A percentile compares a stretch with the other conserved stretches of the same genome.
Conservation (phyloP, 2,113 vertebrate genomes). For the Nycticebus coucang region DNA sequence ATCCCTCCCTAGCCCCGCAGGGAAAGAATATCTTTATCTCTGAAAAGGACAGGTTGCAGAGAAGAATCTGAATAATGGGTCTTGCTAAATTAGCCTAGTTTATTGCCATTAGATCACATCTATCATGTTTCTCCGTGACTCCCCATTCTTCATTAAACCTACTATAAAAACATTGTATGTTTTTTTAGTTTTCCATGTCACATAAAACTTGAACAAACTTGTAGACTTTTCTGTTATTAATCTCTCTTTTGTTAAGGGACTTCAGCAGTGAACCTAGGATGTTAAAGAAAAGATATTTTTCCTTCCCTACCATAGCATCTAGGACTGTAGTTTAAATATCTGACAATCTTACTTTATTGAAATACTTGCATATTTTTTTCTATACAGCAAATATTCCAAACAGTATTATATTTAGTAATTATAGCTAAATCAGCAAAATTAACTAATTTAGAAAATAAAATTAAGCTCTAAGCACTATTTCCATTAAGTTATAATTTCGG, state of each 20-base stretch:
- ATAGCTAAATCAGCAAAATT: conserved; percentile 26
- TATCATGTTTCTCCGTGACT: not conserved
- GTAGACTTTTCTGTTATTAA: not conserved
- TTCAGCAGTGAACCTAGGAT: not conserved
- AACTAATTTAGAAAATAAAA: conserved; percentile 31
- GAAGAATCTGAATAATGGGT: not conserved
- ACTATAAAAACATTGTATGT: not conserved
- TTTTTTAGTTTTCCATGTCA: not conserved
- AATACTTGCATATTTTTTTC: not conserved
- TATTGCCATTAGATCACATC: too few species aligned
- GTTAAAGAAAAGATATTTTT: not conserved
- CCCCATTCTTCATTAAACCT: not conserved
- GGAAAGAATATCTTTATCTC: not conserved
- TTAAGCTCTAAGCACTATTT: conserved; percentile 4
- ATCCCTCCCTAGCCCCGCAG: too few species aligned
- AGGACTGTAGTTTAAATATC: not conserved
- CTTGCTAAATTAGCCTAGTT: not conserved
- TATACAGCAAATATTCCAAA: not conserved
- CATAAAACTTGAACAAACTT: not conserved
- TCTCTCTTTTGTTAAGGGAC: not conserved
- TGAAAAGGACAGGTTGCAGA: not conserved
- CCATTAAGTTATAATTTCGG: not conserved
- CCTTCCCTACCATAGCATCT: not conserved
- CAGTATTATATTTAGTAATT: not conserved
- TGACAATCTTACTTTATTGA: not conserved